phyloP scores from a whole-genome alignment of 2,888 invertebrate genomes.

The Toxonevra muliebris region DNA sequence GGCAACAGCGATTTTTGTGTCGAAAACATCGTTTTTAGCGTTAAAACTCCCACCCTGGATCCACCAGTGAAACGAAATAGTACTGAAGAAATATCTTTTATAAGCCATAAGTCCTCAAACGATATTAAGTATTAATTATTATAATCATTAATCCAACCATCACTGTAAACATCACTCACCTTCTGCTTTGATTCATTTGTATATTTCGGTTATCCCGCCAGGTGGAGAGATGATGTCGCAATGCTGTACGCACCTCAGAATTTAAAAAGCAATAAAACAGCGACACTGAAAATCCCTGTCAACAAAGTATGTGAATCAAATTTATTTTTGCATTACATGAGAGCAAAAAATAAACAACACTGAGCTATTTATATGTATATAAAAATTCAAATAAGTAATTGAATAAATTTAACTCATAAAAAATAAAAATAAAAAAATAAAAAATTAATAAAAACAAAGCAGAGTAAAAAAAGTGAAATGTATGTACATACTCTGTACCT shows the following conservation, averaged over 20 bases:
- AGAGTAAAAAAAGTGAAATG: constrained; percentile 15
- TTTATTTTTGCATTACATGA: constrained; percentile 14
- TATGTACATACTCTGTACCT: no score
- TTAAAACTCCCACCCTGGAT: no score
- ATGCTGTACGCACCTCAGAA: constrained; percentile 87
- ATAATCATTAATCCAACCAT: no score
- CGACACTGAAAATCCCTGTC: constrained; percentile 88
- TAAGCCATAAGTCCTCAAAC: no score
- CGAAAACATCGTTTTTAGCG: no score
- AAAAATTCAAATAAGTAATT: no score
- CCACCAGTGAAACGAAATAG: no score
- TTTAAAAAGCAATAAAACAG: constrained; percentile 93
- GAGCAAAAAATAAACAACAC: no score
- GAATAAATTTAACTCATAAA: not conserved
- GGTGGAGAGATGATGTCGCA: constrained; percentile 74
- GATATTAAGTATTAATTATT: no score
- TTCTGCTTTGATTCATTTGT: constrained; percentile 60
- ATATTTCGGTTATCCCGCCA: constrained; percentile 64
- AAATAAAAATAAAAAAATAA: constrained; percentile 3
- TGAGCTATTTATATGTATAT: no score
- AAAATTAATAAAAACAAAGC: not conserved
- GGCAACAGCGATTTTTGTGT: no score
- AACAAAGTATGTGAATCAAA: constrained; percentile 32
- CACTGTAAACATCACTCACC: constrained; percentile 43
- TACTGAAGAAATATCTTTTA: no score